Evolutionary conservation across 1,140 invertebrate species (phyloP).

Genomic region (Apis mellifera): DNA sequence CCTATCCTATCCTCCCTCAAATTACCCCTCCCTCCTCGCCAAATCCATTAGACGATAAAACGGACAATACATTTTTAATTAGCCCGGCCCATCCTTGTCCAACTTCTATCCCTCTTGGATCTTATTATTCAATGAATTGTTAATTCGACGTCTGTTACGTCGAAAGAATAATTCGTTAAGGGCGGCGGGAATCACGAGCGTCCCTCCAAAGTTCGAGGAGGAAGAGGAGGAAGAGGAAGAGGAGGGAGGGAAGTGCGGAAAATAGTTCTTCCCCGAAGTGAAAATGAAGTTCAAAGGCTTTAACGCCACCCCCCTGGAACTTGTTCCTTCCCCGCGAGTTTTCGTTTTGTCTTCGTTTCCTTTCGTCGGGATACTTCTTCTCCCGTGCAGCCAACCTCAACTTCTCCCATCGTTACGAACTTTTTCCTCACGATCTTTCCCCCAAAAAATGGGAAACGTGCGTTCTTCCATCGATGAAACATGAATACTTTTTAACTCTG

Average conservation of each 20-base stretch:
- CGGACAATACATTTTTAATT: conserved; percentile 24
- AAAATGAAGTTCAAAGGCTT: conserved; percentile 36
- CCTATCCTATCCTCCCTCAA: background rate
- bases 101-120: background rate
- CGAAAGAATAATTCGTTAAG: conserved; percentile 37
- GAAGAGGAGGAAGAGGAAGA: background rate
- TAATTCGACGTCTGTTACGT: background rate
- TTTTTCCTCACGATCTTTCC: background rate
- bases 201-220: conserved; percentile 2
- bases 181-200: conserved; percentile 2
- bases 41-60: background rate
- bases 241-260: background rate
- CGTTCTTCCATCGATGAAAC: background rate
- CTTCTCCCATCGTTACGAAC: conserved; percentile 20
- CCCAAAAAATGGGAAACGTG: background rate
- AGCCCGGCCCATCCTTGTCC: background rate
- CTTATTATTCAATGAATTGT: background rate
- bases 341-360: conserved; percentile 33
- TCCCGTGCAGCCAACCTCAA: background rate
- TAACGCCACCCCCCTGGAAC: conserved; percentile 1
- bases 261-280: conserved; percentile 8
- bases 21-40: background rate
- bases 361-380: background rate
- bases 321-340: conserved; percentile 4
- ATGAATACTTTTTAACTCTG: too few relatives aligned